Percentiles rank a stretch among this genome's conserved stretches.
Conservation (phyloP, 2,113 vertebrate species). For the Delphinus delphis region DNA sequence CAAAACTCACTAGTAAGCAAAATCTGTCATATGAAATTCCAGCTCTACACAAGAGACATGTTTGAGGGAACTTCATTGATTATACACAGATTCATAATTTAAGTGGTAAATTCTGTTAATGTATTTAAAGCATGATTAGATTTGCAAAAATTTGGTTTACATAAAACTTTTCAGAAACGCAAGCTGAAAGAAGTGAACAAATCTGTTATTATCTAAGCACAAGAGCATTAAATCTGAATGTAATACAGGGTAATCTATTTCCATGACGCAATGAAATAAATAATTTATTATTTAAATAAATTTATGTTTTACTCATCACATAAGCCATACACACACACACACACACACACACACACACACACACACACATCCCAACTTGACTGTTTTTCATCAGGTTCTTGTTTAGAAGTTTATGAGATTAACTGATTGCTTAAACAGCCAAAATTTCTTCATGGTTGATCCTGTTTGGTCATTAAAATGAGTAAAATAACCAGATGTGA, state of each 20-base stretch:
- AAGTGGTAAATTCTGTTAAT: not conserved
- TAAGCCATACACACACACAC: not conserved
- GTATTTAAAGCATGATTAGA: not conserved
- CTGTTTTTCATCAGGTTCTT: slow-evolving; percentile 60
- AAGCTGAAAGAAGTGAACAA: not conserved
- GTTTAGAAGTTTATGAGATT: slow-evolving; percentile 62
- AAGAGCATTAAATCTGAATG: not conserved
- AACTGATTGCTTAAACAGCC: slow-evolving; percentile 39
- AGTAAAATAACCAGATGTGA: slow-evolving; percentile 61
- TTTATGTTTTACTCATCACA: slow-evolving; percentile 36
- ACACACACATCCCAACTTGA: not conserved
- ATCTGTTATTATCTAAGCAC: not conserved
- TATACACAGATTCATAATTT: slow-evolving; percentile 35
- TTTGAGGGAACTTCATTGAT: slow-evolving; percentile 1
- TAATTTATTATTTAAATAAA: slow-evolving; percentile 18
- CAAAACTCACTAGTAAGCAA: slow-evolving; percentile 45
- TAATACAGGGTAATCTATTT: not conserved
- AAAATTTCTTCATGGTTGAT: slow-evolving; percentile 52
- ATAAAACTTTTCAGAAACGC: slow-evolving; percentile 11
- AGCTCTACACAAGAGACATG: not conserved
- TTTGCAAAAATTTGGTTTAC: not conserved
- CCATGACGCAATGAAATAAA: not conserved
- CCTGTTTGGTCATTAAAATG: slow-evolving; percentile 55
- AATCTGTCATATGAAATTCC: not conserved
- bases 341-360: not conserved